A percentile compares a stretch with the other conserved stretches of the same genome.
Evolutionary conservation across 2,113 vertebrate genomes (phyloP).

Genomic region (Amphiprion percula): DNA sequence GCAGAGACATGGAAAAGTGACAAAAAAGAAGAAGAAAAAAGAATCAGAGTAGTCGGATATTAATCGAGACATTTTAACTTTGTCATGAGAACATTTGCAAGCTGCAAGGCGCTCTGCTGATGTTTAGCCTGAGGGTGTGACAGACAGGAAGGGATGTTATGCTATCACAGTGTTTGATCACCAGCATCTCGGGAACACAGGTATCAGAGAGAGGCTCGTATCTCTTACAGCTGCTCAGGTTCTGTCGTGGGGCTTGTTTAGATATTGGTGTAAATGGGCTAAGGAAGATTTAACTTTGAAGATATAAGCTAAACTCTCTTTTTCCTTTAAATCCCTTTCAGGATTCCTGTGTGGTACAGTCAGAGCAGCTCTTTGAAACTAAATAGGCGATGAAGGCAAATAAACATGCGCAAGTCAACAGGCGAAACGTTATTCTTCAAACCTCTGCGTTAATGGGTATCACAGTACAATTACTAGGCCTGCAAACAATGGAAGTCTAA

Average conservation of each 20-base stretch:
- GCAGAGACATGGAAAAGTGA: slow-evolving; percentile 34
- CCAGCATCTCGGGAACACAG: slow-evolving; percentile 60
- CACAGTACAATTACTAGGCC: slow-evolving; percentile 62
- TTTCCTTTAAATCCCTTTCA: slow-evolving; percentile 36
- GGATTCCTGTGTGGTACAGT: background rate
- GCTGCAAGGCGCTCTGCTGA: slow-evolving; percentile 65
- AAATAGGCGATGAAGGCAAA: background rate
- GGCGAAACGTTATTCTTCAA: slow-evolving; percentile 13
- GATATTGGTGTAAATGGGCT: slow-evolving; percentile 63
- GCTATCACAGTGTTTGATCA: slow-evolving; percentile 78
- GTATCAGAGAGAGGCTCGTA: slow-evolving; percentile 64
- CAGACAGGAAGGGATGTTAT: slow-evolving; percentile 74
- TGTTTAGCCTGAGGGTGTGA: slow-evolving; percentile 78
- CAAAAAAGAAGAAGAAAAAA: slow-evolving; percentile 30
- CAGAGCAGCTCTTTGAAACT: slow-evolving; percentile 11
- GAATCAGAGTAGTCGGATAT: slow-evolving; percentile 65
- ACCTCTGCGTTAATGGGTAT: slow-evolving; percentile 64
- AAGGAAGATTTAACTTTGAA: slow-evolving; percentile 48
- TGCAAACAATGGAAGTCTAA: slow-evolving; percentile 62
- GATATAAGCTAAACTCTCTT: slow-evolving; percentile 8
- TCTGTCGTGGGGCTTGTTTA: slow-evolving; percentile 61
- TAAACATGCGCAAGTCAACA: slow-evolving; percentile 44
- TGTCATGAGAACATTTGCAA: slow-evolving; percentile 73
- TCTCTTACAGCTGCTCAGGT: slow-evolving; percentile 64
- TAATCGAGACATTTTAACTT: slow-evolving; percentile 78